Conservation (phyloP, 2,113 vertebrate species). For the Siphamia tubifer region DNA sequence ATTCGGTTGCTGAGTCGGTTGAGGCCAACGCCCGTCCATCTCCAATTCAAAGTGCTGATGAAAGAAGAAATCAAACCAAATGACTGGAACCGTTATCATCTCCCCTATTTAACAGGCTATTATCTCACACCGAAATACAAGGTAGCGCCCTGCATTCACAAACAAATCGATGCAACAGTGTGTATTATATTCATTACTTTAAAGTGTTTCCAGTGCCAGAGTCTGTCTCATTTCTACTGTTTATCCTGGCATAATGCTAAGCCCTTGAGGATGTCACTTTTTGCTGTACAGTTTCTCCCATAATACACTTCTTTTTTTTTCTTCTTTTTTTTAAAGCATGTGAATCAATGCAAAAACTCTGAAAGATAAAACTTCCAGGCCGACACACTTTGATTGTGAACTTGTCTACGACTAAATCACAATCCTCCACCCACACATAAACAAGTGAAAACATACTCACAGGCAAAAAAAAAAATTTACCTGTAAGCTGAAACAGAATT, state of each 20-base stretch:
- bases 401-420: not conserved
- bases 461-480: constrained; percentile 3
- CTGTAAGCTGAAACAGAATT: not conserved
- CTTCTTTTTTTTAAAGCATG: not conserved
- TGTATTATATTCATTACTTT: not conserved
- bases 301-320: too few species aligned
- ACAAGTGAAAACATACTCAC: not conserved
- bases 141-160: not conserved
- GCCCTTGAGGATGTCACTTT: too few species aligned
- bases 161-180: not conserved
- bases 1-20: not conserved
- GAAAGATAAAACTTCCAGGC: not conserved
- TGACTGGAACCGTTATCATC: constrained; percentile 17
- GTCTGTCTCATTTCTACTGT: not conserved
- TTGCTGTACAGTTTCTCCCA: too few species aligned
- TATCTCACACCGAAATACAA: constrained; percentile 20
- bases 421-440: constrained; percentile 10
- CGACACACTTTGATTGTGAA: constrained; percentile 1
- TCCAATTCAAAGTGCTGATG: constrained; percentile 34
- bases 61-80: constrained; percentile 30
- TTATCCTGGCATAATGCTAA: not conserved
- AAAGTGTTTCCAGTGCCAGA: not conserved
- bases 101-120: constrained; percentile 29
- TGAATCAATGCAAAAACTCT: not conserved
- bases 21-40: constrained; percentile 11